phyloP scores from a whole-genome alignment of 2,797 vertebrate species.

The Passerculus sandwichensis region DNA sequence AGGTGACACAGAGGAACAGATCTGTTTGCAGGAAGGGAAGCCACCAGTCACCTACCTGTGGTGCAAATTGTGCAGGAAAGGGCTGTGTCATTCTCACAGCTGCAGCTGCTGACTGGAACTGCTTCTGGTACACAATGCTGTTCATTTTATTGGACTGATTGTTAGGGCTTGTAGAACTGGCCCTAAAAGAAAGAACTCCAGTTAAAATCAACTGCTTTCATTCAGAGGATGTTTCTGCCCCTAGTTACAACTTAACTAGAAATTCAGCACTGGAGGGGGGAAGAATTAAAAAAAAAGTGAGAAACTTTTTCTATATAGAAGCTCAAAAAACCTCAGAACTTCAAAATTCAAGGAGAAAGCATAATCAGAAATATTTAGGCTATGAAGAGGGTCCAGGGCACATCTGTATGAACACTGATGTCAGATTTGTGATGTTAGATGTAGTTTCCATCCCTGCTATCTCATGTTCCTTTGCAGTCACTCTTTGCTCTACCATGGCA shows the following conservation, averaged over 20 bases:
- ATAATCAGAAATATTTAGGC: background rate
- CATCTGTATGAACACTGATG: background rate
- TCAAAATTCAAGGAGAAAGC: background rate
- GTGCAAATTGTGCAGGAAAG: conserved; percentile 94
- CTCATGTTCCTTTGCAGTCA: background rate
- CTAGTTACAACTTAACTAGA: background rate
- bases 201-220: conserved; percentile 10
- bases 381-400: background rate
- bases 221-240: background rate
- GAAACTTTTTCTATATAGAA: background rate
- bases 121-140: conserved; percentile 98
- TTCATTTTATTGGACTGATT: conserved; percentile 98
- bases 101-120: conserved; percentile 89
- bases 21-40: conserved; percentile 6
- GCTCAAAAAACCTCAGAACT: background rate
- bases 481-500: background rate
- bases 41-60: conserved; percentile 84
- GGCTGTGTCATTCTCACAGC: conserved; percentile 93
- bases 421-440: background rate
- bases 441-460: background rate
- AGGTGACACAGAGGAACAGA: background rate
- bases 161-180: conserved; percentile 95
- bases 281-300: background rate
- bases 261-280: background rate
- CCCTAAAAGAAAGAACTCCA: conserved; percentile 78